Evolutionary conservation across 92 coral and sea anemone species (phyloP).

Genomic region (Umimayanthus chanpuru): DNA sequence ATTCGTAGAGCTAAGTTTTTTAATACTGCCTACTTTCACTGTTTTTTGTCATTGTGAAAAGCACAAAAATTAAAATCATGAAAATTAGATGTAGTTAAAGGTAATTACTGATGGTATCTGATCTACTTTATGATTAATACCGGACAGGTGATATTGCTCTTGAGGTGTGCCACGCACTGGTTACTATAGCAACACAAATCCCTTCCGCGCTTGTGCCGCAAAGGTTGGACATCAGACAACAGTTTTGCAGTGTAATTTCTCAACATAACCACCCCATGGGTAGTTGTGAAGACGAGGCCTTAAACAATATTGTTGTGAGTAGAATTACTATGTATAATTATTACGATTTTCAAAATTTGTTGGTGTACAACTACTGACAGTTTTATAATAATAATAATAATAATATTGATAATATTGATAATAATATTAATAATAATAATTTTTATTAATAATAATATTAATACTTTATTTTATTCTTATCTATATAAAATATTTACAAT

Average conservation of each 20-base stretch:
- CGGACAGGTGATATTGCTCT: conserved; percentile 75
- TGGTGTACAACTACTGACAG: neutral
- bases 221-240: conserved; percentile 66
- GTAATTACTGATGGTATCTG: neutral
- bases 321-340: neutral
- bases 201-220: conserved; percentile 74
- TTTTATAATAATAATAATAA: no score
- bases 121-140: neutral
- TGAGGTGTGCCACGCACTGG: conserved; percentile 85
- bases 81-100: no score
- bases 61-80: no score
- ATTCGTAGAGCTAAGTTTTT: no score
- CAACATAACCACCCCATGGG: conserved; percentile 23
- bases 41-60: no score
- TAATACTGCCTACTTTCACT: no score
- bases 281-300: conserved; percentile 27
- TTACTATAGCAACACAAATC: conserved; percentile 92
- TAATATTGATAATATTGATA: no score
- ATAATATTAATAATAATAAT: no score
- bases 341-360: neutral
- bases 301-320: conserved; percentile 38
- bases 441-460: no score
- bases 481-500: no score
- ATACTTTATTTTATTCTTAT: no score
- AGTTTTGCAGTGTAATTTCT: conserved; percentile 57